Evolutionary conservation across 2,797 vertebrate species (phyloP).

Genomic region (Coccyzus lansbergi): DNA sequence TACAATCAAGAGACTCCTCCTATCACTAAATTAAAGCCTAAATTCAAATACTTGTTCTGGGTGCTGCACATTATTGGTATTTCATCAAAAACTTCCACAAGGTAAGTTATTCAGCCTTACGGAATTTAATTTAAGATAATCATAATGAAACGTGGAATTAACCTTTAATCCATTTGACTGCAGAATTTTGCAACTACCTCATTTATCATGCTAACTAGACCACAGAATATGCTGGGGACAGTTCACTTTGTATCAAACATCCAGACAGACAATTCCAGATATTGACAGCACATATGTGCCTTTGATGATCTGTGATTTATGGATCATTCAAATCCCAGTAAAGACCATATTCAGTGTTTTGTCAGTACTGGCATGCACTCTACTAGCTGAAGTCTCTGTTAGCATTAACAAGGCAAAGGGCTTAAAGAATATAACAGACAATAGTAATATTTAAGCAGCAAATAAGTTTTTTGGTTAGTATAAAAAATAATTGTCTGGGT

Average conservation of each 20-base stretch:
- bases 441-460: background rate
- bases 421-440: background rate
- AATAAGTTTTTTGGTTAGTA: background rate
- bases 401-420: background rate
- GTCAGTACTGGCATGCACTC: background rate
- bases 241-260: background rate
- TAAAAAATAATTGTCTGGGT: background rate
- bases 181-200: background rate
- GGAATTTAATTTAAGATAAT: constrained; percentile 3
- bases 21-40: background rate
- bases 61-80: background rate
- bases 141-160: background rate
- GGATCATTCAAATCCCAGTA: background rate
- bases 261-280: background rate
- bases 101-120: background rate
- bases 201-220: background rate
- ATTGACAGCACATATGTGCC: accelerated
- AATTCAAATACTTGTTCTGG: background rate
- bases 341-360: background rate
- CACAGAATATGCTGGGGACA: background rate
- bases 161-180: background rate
- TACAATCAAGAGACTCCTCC: background rate
- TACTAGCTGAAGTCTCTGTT: background rate
- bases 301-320: background rate
- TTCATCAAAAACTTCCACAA: background rate